Evolutionary conservation across 2,888 invertebrate species (phyloP).

Genomic region (Tetrapedia diversipes): DNA sequence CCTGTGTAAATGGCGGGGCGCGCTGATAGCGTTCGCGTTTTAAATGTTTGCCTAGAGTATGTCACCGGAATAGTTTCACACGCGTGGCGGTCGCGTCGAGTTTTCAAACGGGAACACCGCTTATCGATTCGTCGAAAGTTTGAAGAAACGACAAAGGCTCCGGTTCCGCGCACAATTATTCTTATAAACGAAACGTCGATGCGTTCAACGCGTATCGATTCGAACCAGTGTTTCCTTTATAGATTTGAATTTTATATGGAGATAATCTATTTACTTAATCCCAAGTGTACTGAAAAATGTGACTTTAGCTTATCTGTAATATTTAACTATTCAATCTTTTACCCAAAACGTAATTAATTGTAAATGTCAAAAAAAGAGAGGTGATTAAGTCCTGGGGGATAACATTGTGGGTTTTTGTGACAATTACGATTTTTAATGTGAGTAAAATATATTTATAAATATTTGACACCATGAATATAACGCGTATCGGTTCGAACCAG

Average conservation of each 20-base stretch:
- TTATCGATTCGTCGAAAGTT: background rate
- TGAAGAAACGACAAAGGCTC: background rate
- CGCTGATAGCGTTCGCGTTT: slow-evolving; percentile 45
- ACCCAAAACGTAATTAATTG: too few relatives aligned
- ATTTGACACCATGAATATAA: too few relatives aligned
- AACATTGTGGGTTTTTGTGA: too few relatives aligned
- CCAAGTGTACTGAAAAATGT: background rate
- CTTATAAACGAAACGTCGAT: too few relatives aligned
- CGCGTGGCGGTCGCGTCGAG: slow-evolving; percentile 6
- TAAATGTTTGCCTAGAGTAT: slow-evolving; percentile 31
- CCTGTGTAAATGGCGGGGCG: slow-evolving; percentile 45
- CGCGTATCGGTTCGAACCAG: background rate
- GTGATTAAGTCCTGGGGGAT: background rate
- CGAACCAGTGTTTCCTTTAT: background rate
- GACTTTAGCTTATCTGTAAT: too few relatives aligned
- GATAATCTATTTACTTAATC: background rate
- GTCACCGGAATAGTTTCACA: slow-evolving; percentile 10
- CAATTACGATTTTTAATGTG: background rate
- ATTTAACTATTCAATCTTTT: too few relatives aligned
- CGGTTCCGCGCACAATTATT: background rate
- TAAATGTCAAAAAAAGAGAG: background rate
- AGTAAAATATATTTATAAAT: background rate
- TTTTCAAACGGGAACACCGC: background rate
- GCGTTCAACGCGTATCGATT: too few relatives aligned
- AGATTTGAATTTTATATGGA: background rate